Percentiles rank a stretch among this genome's conserved stretches.
Conservation (phyloP, 37 sponge, comb jelly and placozoan species). For the Halichondria panicea region DNA sequence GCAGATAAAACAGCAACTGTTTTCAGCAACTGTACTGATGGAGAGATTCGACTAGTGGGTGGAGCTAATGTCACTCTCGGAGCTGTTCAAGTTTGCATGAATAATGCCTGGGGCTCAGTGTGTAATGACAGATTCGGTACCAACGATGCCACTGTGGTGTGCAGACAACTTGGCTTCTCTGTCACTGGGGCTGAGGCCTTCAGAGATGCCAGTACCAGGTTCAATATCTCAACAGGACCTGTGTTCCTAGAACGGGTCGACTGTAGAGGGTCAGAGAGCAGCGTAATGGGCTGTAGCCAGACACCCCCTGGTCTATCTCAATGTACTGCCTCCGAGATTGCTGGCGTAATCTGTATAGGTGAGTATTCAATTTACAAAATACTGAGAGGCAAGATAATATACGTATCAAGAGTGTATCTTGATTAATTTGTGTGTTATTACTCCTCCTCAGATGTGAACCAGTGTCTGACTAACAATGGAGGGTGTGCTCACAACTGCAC, state of each 20-base stretch:
- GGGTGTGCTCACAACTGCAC: constrained; percentile 43
- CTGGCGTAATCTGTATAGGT: constrained; percentile 36
- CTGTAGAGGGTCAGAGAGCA: constrained; percentile 6
- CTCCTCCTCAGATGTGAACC: constrained; percentile 37
- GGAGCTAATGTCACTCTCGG: constrained; percentile 14
- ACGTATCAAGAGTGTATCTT: neutral
- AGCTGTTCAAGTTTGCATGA: constrained; percentile 28
- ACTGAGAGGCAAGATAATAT: too few relatives aligned
- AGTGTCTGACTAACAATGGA: constrained; percentile 39
- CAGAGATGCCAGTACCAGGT: too few relatives aligned
- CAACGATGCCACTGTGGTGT: constrained; percentile 31
- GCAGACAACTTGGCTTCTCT: constrained; percentile 27
- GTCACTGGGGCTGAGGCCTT: constrained; percentile 4
- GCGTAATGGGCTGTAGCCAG: constrained; percentile 1
- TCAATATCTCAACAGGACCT: too few relatives aligned
- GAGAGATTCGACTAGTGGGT: constrained; percentile 19
- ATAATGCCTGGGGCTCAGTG: constrained; percentile 44
- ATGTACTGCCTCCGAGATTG: constrained; percentile 20
- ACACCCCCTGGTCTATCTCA: constrained; percentile 12
- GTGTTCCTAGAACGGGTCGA: constrained; percentile 13
- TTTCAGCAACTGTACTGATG: constrained; percentile 20
- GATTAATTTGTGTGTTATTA: neutral
- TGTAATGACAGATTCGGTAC: constrained; percentile 12
- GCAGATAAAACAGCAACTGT: neutral
- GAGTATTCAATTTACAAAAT: too few relatives aligned